A percentile compares a stretch with the other conserved stretches of the same genome.
These are phyloP conservation scores for Atta colombica DNA, from an alignment of 1,140 invertebrate genomes.

Conservation along the genomic window DNA sequence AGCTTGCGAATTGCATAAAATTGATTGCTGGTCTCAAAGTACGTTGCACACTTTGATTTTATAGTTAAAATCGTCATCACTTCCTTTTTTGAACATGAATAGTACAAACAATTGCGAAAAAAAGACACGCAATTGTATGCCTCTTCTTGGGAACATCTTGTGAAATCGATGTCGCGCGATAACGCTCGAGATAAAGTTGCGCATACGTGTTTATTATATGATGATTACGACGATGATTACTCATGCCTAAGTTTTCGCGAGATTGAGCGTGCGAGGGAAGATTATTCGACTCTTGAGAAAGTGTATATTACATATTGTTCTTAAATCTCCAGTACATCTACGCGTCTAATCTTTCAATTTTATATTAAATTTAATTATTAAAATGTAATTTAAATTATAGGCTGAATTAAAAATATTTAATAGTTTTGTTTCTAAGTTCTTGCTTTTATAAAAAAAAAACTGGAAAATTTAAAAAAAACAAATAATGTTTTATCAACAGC, in stretches of 20 bases:
- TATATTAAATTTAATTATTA: conserved; percentile 12
- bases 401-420: neutral
- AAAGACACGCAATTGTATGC: conserved; percentile 65
- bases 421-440: neutral
- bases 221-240: conserved; percentile 77
- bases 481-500: no score
- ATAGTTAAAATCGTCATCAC: conserved; percentile 46
- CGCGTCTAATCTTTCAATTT: neutral
- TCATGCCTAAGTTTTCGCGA: conserved; percentile 73
- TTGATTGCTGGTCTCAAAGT: neutral
- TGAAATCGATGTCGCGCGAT: conserved; percentile 84
- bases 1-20: neutral
- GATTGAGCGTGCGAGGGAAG: conserved; percentile 66
- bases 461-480: neutral
- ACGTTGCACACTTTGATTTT: neutral
- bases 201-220: conserved; percentile 60
- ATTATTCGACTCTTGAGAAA: conserved; percentile 75
- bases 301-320: conserved; percentile 32
- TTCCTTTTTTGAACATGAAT: conserved; percentile 60
- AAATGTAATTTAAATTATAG: neutral
- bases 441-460: neutral
- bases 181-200: conserved; percentile 76
- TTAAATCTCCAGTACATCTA: neutral
- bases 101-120: conserved; percentile 69
- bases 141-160: conserved; percentile 81